Evolutionary conservation across 2,888 invertebrate species (phyloP).

Genomic region (Brachycybe producta): DNA sequence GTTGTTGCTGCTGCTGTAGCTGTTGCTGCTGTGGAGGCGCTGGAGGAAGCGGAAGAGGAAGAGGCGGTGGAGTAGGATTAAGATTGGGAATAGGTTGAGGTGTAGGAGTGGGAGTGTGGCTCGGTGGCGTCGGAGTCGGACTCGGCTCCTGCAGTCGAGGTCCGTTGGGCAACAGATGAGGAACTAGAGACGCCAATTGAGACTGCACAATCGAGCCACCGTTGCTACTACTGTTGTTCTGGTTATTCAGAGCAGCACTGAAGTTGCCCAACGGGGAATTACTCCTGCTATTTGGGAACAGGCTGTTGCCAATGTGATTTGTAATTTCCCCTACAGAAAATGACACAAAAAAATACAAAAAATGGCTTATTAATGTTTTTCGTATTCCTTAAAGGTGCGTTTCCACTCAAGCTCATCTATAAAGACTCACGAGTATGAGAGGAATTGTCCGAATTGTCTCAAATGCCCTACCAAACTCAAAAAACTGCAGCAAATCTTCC

Average conservation of each 20-base stretch:
- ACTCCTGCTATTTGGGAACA: slow-evolving; percentile 6
- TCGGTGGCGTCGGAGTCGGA: slow-evolving; percentile 14
- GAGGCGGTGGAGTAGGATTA: slow-evolving; percentile 6
- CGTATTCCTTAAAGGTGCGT: no score
- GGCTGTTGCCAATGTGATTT: slow-evolving; percentile 18
- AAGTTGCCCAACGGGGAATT: neutral
- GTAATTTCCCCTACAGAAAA: slow-evolving; percentile 17
- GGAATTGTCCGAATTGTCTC: no score
- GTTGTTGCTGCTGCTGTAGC: slow-evolving; percentile 3
- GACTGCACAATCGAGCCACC: neutral
- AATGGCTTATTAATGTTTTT: neutral
- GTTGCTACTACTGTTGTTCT: slow-evolving; percentile 11
- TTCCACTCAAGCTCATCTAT: no score
- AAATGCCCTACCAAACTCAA: no score
- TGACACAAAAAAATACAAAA: neutral
- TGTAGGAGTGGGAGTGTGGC: slow-evolving; percentile 9
- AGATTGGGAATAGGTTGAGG: neutral
- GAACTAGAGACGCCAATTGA: slow-evolving; percentile 8
- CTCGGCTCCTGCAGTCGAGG: slow-evolving; percentile 16
- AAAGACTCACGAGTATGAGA: no score
- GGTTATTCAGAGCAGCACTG: neutral
- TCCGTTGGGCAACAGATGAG: slow-evolving; percentile 17
- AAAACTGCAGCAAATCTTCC: no score
- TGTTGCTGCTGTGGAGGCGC: slow-evolving; percentile 3
- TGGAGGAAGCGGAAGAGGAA: slow-evolving; percentile 3